Evolutionary conservation across 2,888 invertebrate genomes (phyloP).

Genomic region (Pristionchus japonicus): DNA sequence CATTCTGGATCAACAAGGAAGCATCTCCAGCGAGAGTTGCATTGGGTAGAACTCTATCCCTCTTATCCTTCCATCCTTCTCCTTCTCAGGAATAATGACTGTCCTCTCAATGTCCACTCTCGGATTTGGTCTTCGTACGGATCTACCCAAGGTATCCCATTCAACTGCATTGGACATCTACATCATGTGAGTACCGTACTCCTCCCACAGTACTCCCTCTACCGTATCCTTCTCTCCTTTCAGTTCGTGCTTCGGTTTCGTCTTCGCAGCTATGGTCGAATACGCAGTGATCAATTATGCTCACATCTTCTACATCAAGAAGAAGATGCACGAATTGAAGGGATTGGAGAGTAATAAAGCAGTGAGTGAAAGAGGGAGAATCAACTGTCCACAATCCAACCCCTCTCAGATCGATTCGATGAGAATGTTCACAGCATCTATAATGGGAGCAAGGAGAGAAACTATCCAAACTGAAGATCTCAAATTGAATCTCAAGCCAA

Average conservation of each 20-base stretch:
- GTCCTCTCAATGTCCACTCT: conserved; percentile 89
- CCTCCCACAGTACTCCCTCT: not conserved
- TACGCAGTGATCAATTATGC: conserved; percentile 71
- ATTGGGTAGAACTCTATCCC: conserved; percentile 80
- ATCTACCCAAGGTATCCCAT: conserved; percentile 88
- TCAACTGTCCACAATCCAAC: not conserved
- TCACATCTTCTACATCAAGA: conserved; percentile 66
- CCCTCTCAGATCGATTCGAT: conserved; percentile 60
- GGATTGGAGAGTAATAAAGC: conserved; percentile 64
- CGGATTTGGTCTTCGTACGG: conserved; percentile 83
- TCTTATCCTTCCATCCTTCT: not conserved
- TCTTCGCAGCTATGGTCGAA: conserved; percentile 69
- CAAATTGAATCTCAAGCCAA: conserved; percentile 40
- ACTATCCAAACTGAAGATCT: conserved; percentile 51
- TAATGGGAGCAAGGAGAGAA: conserved; percentile 62
- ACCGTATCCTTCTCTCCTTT: too few species aligned
- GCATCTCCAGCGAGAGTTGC: conserved; percentile 88
- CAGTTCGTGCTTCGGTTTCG: conserved; percentile 68
- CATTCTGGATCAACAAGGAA: conserved; percentile 80
- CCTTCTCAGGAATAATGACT: conserved; percentile 84
- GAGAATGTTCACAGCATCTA: conserved; percentile 65
- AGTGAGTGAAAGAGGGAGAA: conserved; percentile 47
- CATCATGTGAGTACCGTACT: conserved; percentile 79
- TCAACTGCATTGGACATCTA: conserved; percentile 89
- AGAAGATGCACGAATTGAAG: conserved; percentile 65